Base-by-base conservation (phyloP, 1,140 invertebrate species). In the Magallana gigas region DNA sequence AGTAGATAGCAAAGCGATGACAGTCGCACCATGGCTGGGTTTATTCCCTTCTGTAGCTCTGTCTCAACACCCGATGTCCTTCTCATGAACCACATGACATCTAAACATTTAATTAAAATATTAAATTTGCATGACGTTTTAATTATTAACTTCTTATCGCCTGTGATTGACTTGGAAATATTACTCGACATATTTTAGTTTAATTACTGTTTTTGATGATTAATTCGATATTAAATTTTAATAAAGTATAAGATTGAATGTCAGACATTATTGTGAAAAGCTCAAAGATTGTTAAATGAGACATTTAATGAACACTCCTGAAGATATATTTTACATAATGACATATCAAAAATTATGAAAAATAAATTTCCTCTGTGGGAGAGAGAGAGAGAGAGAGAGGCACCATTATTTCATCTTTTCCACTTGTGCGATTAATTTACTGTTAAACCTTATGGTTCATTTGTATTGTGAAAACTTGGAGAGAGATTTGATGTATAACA, bases 401-500 rank as follows among this genome's bases (percentile, higher is more conserved):
- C 60, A n/a, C 60, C n/a, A 76, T 11, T 9, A 36, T 76, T 76
- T 76, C 68, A 36, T 76, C 68, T 23, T 76, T 29, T 76, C 23
- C 68, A 76, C 68, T 76, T 76, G 68, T 36, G 68, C 68, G 68
- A 76, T 76, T 48, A 76, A 76, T 76, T 76, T 76, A 29, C 68
- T 76, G 68, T 76, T 29, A 76, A 76, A 76, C 68, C 68, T 18
- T 29, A 76, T 76, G 68, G 68, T 76, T 76, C 68, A 76, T 76
- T 76, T 76, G 9, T 76, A 36, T 29, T 76, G 68, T 76, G 68
- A 36, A 76, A 76, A 76, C 68, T 76, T 76, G 68, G 68, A 76
- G 68, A 76, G 36, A 76, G 68, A 76, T 76, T 76, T 76, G 68
- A 76, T 76, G 68, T 76, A 11, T 76, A 76, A 76, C 68, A 76